These are phyloP conservation scores for Protonibea diacanthus DNA, from an alignment of 2,797 vertebrate species.

Conservation along the genomic window DNA sequence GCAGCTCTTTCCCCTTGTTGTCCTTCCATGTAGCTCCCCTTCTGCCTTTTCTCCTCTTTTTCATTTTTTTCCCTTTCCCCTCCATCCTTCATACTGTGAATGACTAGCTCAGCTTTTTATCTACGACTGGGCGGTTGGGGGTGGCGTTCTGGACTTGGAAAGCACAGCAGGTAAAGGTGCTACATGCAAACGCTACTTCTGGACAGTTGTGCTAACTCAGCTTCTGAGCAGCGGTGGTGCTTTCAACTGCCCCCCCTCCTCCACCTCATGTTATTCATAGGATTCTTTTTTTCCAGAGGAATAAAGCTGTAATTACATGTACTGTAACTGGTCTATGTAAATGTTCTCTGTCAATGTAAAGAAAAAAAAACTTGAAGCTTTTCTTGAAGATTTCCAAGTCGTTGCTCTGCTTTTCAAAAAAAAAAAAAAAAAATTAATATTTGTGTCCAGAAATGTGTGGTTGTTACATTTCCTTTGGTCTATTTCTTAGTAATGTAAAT, in stretches of 20 bases:
- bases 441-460: constrained; percentile 58
- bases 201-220: background rate
- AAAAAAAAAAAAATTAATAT: constrained; percentile 41
- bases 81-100: constrained; percentile 32
- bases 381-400: constrained; percentile 54
- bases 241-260: background rate
- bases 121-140: constrained; percentile 2
- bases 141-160: constrained; percentile 5
- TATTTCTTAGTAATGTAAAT: constrained; percentile 65
- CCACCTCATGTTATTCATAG: background rate
- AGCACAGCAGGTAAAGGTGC: constrained; percentile 32
- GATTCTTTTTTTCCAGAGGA: constrained; percentile 28
- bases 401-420: constrained; percentile 59
- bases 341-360: constrained; percentile 66
- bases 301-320: constrained; percentile 62
- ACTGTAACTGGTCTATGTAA: constrained; percentile 67
- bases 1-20: background rate
- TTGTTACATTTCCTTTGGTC: constrained; percentile 63
- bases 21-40: background rate
- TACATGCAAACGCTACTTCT: constrained; percentile 20
- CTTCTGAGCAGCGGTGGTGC: background rate
- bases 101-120: constrained; percentile 34
- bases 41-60: background rate
- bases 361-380: constrained; percentile 42
- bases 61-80: background rate